Percentiles rank a stretch among this genome's conserved stretches.
Evolutionary conservation across 2,888 invertebrate genomes (phyloP).

Genomic region (Caenorhabditis doughertyi): DNA sequence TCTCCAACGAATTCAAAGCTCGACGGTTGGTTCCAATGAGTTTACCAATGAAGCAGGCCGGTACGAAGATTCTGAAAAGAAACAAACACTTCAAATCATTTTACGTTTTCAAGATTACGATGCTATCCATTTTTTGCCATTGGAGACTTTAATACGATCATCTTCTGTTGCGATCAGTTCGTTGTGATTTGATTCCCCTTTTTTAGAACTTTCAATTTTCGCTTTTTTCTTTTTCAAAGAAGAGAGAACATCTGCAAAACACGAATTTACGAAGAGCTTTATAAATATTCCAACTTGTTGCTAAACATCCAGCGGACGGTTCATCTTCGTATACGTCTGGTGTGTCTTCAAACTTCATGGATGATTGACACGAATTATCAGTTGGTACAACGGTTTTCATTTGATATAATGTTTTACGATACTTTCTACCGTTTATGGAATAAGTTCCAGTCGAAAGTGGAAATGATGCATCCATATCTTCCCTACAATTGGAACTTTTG

Average conservation of each 20-base stretch:
- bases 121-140: constrained; percentile 53
- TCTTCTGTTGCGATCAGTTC: constrained; percentile 57
- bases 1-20: constrained; percentile 53
- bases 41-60: constrained; percentile 43
- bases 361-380: neutral
- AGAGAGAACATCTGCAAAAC: neutral
- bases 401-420: constrained; percentile 56
- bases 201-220: constrained; percentile 10
- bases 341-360: constrained; percentile 50
- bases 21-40: constrained; percentile 50
- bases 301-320: constrained; percentile 22
- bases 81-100: neutral
- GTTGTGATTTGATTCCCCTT: too few relatives aligned
- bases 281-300: constrained; percentile 11
- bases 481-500: neutral
- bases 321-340: constrained; percentile 64
- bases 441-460: constrained; percentile 57
- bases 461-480: neutral
- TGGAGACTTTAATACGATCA: constrained; percentile 26
- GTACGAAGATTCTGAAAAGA: constrained; percentile 27
- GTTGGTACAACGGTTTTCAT: neutral
- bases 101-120: constrained; percentile 9
- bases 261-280: neutral
- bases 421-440: constrained; percentile 39
- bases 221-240: constrained; percentile 4